Conservation (phyloP, 2,113 vertebrate genomes). For the Raja brachyura region DNA sequence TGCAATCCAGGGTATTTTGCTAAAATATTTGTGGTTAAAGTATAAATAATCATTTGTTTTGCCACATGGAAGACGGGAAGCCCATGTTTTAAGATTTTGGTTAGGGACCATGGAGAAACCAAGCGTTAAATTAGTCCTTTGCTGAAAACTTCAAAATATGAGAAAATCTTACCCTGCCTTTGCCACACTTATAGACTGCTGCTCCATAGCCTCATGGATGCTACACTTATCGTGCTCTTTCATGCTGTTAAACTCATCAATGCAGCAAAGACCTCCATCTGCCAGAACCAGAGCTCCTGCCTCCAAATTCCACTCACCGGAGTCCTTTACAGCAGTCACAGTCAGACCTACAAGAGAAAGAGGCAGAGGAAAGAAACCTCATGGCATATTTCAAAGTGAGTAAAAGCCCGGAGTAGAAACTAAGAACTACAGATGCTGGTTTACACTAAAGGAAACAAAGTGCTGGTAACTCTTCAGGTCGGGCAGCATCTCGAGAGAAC, state of each 20-base stretch:
- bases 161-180: constrained; percentile 77
- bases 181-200: constrained; percentile 93
- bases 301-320: constrained; percentile 72
- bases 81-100: neutral
- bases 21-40: neutral
- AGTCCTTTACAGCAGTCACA: constrained; percentile 69
- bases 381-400: constrained; percentile 14
- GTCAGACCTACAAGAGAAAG: constrained; percentile 59
- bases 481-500: no score
- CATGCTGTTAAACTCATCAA: constrained; percentile 95
- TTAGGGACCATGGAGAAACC: neutral
- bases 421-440: no score
- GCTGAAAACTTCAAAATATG: neutral
- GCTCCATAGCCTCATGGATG: constrained; percentile 96
- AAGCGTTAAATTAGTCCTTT: neutral
- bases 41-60: neutral
- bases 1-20: neutral
- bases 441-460: no score
- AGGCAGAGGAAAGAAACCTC: neutral
- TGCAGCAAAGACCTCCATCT: constrained; percentile 92
- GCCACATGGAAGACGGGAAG: neutral
- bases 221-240: constrained; percentile 93
- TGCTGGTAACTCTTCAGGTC: no score
- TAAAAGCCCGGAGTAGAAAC: constrained; percentile 24
- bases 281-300: constrained; percentile 83